Conservation (phyloP, 2,113 vertebrate genomes). For the Pedionomus torquatus region DNA sequence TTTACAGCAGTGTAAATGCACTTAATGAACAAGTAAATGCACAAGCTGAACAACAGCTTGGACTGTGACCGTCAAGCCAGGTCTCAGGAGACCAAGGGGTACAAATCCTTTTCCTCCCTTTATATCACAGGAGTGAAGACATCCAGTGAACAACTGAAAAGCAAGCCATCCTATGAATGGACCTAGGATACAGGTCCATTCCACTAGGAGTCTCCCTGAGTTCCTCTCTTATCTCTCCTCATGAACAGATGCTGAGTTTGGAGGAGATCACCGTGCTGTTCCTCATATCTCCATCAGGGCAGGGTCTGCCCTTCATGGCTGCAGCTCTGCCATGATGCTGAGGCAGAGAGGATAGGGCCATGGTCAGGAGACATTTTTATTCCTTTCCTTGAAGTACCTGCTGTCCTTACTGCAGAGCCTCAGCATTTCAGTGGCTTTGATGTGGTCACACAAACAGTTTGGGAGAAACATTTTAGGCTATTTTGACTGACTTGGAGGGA, state of each 20-base stretch:
- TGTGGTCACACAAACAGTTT: neutral
- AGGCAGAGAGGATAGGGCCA: neutral
- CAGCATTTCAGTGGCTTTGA: neutral
- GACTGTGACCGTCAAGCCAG: neutral
- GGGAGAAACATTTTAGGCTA: neutral
- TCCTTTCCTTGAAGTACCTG: neutral
- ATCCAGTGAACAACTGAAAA: neutral
- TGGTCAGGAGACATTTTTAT: neutral
- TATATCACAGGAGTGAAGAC: neutral
- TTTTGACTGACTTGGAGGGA: neutral
- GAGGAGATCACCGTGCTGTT: neutral
- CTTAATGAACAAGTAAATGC: neutral
- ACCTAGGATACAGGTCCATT: neutral
- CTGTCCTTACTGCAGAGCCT: neutral
- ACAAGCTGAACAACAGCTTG: neutral
- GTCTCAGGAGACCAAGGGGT: neutral
- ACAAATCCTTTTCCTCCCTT: neutral
- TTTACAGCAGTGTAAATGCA: neutral
- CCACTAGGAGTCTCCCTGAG: neutral
- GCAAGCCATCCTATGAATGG: neutral
- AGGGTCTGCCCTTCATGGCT: fast-evolving
- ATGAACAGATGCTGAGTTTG: neutral
- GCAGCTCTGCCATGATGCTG: neutral
- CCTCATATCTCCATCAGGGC: neutral
- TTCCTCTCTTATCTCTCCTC: neutral